Conservation (phyloP, 2,888 invertebrate genomes). For the Tachina fera region DNA sequence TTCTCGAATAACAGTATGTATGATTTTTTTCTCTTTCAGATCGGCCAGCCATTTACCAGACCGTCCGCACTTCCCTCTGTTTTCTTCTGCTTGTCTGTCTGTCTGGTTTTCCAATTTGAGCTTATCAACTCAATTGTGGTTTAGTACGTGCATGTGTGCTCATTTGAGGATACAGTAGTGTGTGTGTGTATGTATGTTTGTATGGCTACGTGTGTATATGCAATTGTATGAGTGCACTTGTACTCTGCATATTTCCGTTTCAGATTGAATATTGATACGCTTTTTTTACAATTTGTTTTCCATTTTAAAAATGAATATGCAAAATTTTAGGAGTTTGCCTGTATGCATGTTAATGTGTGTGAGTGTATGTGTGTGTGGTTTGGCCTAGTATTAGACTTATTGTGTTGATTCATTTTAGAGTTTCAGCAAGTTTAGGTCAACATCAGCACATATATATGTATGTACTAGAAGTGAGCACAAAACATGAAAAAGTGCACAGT, state of each 20-base stretch:
- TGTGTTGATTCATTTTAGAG: neutral
- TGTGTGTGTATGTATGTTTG: neutral
- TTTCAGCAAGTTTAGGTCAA: conserved; percentile 52
- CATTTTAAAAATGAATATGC: conserved; percentile 42
- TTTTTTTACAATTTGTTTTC: conserved; percentile 48
- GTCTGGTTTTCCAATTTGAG: conserved; percentile 59
- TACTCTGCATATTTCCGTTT: conserved; percentile 57
- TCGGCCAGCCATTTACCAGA: neutral
- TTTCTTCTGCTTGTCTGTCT: neutral
- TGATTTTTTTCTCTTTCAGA: neutral
- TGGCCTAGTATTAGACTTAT: neutral
- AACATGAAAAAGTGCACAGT: too few species aligned
- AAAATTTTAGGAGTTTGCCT: neutral
- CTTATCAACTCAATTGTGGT: conserved; percentile 70
- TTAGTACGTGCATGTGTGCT: conserved; percentile 20
- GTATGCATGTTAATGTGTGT: neutral
- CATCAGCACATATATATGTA: conserved; percentile 32
- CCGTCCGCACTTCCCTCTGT: neutral
- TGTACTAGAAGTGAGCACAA: too few species aligned
- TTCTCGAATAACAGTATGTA: neutral
- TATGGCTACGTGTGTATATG: conserved; percentile 52
- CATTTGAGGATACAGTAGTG: neutral
- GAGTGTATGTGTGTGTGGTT: neutral
- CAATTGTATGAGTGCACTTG: neutral
- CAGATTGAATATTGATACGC: conserved; percentile 66